These are phyloP conservation scores for Rhynchonycteris naso DNA, from an alignment of 2,797 vertebrate genomes.

Conservation along the genomic window DNA sequence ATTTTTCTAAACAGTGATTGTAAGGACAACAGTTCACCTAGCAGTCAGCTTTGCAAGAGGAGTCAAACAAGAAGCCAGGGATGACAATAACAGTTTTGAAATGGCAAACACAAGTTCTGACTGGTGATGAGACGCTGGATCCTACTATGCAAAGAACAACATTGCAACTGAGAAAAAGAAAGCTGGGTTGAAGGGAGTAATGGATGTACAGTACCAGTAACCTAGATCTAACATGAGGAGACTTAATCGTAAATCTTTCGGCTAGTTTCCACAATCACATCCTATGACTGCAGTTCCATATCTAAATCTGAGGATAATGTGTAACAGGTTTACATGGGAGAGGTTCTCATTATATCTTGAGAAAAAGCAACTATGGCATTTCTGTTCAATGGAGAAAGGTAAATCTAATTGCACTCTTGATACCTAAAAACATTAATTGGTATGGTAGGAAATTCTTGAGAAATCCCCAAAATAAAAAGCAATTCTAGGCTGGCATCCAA, in stretches of 20 bases:
- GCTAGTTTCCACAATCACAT: neutral
- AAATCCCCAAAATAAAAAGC: constrained; percentile 35
- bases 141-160: neutral
- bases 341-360: constrained; percentile 31
- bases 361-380: constrained; percentile 23
- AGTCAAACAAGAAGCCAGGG: neutral
- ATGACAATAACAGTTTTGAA: neutral
- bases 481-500: constrained; percentile 44
- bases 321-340: neutral
- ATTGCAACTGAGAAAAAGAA: neutral
- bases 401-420: constrained; percentile 34
- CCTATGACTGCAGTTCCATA: neutral
- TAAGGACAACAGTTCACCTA: neutral
- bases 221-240: neutral
- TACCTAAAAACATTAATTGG: constrained; percentile 1
- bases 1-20: neutral
- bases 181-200: neutral
- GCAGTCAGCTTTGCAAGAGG: neutral
- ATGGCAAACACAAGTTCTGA: neutral
- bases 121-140: neutral
- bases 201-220: neutral
- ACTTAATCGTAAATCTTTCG: neutral
- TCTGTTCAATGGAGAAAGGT: neutral
- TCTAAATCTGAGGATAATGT: neutral
- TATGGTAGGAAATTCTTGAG: constrained; percentile 4